Conservation (phyloP, 2,888 invertebrate genomes). For the Acanthosepion esculentum region DNA sequence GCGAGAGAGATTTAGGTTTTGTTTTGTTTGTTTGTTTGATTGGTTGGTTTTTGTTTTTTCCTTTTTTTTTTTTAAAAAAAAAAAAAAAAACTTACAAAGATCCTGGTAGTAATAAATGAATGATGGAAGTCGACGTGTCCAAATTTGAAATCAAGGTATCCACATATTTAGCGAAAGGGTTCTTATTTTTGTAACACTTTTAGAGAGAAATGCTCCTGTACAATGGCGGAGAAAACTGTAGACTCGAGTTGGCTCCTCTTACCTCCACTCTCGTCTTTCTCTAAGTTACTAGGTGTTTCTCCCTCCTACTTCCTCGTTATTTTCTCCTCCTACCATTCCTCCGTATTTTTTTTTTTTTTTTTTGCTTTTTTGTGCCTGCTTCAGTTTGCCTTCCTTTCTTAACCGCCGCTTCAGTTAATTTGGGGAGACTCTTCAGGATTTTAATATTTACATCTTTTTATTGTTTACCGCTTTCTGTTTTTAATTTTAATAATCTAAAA, state of each 20-base stretch:
- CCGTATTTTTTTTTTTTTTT: neutral
- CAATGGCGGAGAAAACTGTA: neutral
- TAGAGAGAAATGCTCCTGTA: neutral
- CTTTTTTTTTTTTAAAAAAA: neutral
- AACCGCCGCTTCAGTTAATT: neutral
- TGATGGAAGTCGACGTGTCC: neutral
- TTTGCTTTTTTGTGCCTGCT: neutral
- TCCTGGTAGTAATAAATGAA: neutral
- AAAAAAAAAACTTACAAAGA: neutral
- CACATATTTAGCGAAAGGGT: neutral
- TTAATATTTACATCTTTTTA: too few species aligned
- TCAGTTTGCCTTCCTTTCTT: neutral
- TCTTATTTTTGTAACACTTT: slow-evolving; percentile 13
- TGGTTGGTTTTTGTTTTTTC: neutral
- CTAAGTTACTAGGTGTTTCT: neutral
- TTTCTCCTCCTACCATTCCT: neutral
- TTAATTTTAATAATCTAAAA: neutral
- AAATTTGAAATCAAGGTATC: neutral
- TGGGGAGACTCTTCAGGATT: too few species aligned
- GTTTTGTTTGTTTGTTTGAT: neutral
- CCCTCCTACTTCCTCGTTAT: neutral
- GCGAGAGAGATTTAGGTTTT: neutral
- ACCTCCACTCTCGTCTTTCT: neutral
- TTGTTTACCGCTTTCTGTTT: neutral
- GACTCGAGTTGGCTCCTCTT: neutral